Base-by-base conservation (phyloP, 2,797 vertebrate species). In the Gymnoscopelus microlampas region DNA sequence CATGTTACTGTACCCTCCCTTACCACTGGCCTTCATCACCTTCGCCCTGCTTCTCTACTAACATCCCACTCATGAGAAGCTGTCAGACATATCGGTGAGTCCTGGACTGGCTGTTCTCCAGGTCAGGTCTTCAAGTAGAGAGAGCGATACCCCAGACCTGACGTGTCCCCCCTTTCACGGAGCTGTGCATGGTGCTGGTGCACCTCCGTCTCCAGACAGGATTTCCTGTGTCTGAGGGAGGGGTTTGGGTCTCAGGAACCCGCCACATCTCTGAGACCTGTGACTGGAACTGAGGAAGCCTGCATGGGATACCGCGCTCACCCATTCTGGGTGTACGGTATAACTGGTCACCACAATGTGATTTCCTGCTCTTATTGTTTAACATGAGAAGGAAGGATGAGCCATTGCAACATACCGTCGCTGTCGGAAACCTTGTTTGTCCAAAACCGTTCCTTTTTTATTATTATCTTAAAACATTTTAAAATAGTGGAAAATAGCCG, bases 381-480 rank as follows among this genome's bases (percentile, higher is more conserved):
- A 0, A 59, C 62, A 64, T 4, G 58, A 79, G 70, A 75, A 84
- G 90, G 88, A 90, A 90, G 84, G 83, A 91, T 85, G 87, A 89
- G 63, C 65, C 63, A 71, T 69, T 23, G 10, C 39, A 10, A 44
- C 39, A 44, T 44, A 44, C 9, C 8, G 39, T 44, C 9, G 8
- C 39, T 10, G 39, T 44, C 39, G 39, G 39, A 44, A 44, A 9
- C 9, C 39, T 39, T 39, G 35, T 10, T 9, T 44, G 7, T 44
- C 39, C 39, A 44, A 44, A 44, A 44, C 39, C 8, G 39, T 10
- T 19, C 19, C 19, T 19, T 19, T 19, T 19, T 19, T 19, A 19
- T 19, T 7, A 6, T 39, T 4, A 32, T 4, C 29, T 44, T 44
- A 10, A 39, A 39, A 39, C 39, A 39, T 9, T 9, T 39, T 6